Percentiles rank a stretch among this genome's conserved stretches.
phyloP scores from a whole-genome alignment of 1,140 invertebrate genomes.

The Lethocerus indicus region DNA sequence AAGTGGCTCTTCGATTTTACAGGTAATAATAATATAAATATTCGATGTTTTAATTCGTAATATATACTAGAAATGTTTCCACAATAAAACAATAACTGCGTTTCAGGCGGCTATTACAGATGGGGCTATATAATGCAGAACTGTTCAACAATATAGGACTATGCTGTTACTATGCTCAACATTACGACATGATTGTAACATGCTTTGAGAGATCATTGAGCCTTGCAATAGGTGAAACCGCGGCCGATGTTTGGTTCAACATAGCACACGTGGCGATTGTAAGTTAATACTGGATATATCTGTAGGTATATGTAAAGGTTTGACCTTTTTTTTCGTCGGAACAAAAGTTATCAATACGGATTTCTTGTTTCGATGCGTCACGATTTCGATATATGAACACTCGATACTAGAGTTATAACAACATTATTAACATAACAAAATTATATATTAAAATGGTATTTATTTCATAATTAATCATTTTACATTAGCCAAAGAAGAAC shows the following conservation, averaged over 20 bases:
- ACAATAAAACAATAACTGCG: neutral
- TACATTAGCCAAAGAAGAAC: too few species aligned
- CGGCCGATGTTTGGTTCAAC: constrained; percentile 85
- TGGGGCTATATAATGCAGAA: constrained; percentile 87
- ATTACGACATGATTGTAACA: constrained; percentile 85
- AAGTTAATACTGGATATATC: constrained; percentile 26
- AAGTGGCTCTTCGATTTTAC: constrained; percentile 89
- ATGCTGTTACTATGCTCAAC: constrained; percentile 93
- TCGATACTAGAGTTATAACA: too few species aligned
- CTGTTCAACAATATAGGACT: constrained; percentile 91
- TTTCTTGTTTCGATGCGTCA: too few species aligned
- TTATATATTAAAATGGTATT: too few species aligned
- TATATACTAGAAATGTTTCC: neutral
- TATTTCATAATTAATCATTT: too few species aligned
- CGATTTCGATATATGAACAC: too few species aligned
- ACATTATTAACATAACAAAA: too few species aligned
- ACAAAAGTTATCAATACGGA: too few species aligned
- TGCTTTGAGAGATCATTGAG: constrained; percentile 87
- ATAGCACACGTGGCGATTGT: constrained; percentile 85
- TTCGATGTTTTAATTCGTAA: neutral
- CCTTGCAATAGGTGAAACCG: constrained; percentile 50
- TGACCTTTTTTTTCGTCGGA: too few species aligned
- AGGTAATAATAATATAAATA: constrained; percentile 34
- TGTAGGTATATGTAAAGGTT: too few species aligned
- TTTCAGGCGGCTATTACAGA: constrained; percentile 80